Evolutionary conservation across 2,888 invertebrate species (phyloP), one percentile per base, ranked within the genome.

Genomic region (Tinea semifulvella): DNA sequence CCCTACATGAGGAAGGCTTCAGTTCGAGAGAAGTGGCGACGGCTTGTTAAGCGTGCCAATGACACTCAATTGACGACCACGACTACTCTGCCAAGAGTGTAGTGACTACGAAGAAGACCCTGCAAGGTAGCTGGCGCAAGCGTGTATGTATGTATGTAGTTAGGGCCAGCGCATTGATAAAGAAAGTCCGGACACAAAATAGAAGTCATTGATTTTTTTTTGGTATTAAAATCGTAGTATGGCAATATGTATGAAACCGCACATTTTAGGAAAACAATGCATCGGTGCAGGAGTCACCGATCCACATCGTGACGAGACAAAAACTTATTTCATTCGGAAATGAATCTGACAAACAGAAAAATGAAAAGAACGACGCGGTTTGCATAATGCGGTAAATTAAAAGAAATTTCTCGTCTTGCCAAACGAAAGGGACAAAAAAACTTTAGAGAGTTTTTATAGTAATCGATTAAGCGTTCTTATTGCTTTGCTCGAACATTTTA

Each of bases 381-480:
- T 69, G 68, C 68, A 68, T 70, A 68, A 67, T 63, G 68, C 70
- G 68, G 67, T 64, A 75, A 74, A 77, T 75, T 72, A 70, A 72
- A 51, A 66, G 56, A 62, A 60, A 66, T 71, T 67, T 71, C 72
- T 68, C 61, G 57, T 60, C 61, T 57, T 60, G 60, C 61, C 69
- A 65, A 68, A 63, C 58, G 57, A 56, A 51, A 49, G 55, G 56
- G 57, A 57, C 56, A 54, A 44, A 20, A 35, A 22, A 38, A 40
- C 20, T 3, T 11, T 40, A 40, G 17, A 36, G 36, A 35, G n/a
- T 2, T 31, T n/a, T 10, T n/a, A n/a, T n/a, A 5, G 31, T 31
- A n/a, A 31, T 31, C 7, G 11, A 31, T 31, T 31, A 31, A 31
- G 31, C 6, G 11, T n/a, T 11, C 6, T 31, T n/a, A n/a, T n/a